Conservation (phyloP, 2,888 invertebrate species). For the Sarcophaga subvicina region DNA sequence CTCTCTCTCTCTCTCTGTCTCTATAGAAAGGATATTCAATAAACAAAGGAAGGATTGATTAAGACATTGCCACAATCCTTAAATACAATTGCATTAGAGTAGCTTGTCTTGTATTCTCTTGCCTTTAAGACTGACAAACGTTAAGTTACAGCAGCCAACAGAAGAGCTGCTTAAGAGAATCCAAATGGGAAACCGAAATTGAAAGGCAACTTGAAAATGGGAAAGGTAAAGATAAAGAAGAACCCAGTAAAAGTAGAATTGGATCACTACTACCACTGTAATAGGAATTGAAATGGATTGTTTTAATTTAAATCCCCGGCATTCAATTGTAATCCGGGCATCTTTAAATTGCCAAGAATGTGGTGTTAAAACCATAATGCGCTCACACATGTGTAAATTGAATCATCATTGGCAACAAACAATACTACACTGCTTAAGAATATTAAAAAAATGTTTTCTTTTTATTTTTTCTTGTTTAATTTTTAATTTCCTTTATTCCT, state of each 20-base stretch:
- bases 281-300: constrained; percentile 71
- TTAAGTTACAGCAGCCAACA: neutral
- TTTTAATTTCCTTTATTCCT: neutral
- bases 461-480: too few species aligned
- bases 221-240: constrained; percentile 31
- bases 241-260: constrained; percentile 28
- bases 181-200: constrained; percentile 2
- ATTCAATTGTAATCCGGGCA: constrained; percentile 75
- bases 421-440: neutral
- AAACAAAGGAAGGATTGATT: constrained; percentile 48
- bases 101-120: neutral
- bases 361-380: constrained; percentile 79
- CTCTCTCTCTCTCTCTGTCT: constrained; percentile 43
- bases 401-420: constrained; percentile 2
- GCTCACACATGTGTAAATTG: constrained; percentile 74
- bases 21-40: constrained; percentile 50
- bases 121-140: constrained; percentile 40
- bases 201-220: constrained; percentile 18
- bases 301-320: constrained; percentile 74
- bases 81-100: constrained; percentile 52
- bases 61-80: constrained; percentile 55
- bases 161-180: constrained; percentile 27
- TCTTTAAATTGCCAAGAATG: constrained; percentile 75
- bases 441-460: neutral
- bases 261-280: neutral